Conservation (phyloP, 2,888 invertebrate genomes). For the Parnassius apollo region DNA sequence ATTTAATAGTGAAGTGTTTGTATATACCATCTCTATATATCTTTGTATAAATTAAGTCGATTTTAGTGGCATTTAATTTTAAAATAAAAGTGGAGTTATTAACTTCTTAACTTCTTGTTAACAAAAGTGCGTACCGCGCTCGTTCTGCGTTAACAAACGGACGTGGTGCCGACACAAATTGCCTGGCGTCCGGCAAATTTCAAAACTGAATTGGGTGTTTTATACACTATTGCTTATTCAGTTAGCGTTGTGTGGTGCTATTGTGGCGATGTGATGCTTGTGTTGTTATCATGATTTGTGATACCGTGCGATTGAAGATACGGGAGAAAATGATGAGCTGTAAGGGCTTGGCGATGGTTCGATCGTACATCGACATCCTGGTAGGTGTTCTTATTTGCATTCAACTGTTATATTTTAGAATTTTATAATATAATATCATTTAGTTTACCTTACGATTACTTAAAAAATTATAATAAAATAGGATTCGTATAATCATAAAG, state of each 20-base stretch:
- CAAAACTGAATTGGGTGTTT: conserved; percentile 55
- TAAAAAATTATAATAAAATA: too few species aligned
- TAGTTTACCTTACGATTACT: too few species aligned
- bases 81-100: conserved; percentile 13
- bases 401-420: too few species aligned
- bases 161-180: conserved; percentile 47
- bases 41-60: too few species aligned
- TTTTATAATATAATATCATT: too few species aligned
- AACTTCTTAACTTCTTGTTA: conserved; percentile 28
- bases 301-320: conserved; percentile 64
- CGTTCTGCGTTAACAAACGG: conserved; percentile 36
- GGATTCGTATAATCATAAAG: too few species aligned
- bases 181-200: conserved; percentile 62
- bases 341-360: conserved; percentile 64
- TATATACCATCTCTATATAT: too few species aligned
- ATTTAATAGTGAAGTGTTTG: too few species aligned
- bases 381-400: conserved; percentile 39
- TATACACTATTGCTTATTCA: conserved; percentile 39
- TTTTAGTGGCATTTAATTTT: too few species aligned
- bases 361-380: conserved; percentile 67
- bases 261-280: conserved; percentile 32
- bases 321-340: conserved; percentile 71
- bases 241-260: conserved; percentile 46
- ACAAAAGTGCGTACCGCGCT: conserved; percentile 33
- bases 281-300: conserved; percentile 58